phyloP scores from a whole-genome alignment of 2,797 vertebrate species.

The Pterois miles region DNA sequence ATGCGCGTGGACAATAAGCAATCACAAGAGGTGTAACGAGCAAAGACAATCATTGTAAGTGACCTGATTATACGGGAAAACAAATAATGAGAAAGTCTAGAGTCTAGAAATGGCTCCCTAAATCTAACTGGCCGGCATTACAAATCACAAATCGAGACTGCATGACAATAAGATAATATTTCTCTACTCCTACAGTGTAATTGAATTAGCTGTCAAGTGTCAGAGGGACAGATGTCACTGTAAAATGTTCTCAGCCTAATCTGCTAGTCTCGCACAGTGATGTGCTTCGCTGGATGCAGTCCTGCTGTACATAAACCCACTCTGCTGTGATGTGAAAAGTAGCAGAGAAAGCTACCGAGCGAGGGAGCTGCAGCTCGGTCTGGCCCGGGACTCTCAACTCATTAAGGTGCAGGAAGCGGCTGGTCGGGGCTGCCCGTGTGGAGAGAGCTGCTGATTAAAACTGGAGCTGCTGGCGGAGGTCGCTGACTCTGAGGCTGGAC shows the following conservation, averaged over 20 bases:
- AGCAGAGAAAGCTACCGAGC: slow-evolving; percentile 1
- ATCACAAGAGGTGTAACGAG: slow-evolving; percentile 43
- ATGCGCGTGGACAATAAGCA: slow-evolving; percentile 52
- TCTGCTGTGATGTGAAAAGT: slow-evolving; percentile 1
- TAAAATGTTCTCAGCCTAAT: slow-evolving; percentile 2
- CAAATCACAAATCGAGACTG: slow-evolving; percentile 17
- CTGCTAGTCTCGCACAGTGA: background rate
- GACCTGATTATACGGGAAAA: slow-evolving; percentile 32
- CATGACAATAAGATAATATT: background rate
- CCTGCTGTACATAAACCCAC: background rate
- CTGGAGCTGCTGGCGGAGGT: slow-evolving; percentile 67
- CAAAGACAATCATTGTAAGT: slow-evolving; percentile 51
- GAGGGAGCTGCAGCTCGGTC: background rate
- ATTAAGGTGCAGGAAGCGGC: slow-evolving; percentile 59
- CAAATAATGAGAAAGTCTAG: too few relatives aligned
- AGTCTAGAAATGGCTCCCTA: background rate
- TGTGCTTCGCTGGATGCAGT: background rate
- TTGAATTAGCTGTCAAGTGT: slow-evolving; percentile 1
- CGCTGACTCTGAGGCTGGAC: slow-evolving; percentile 54
- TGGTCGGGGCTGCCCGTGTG: slow-evolving; percentile 44
- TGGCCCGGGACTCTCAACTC: slow-evolving; percentile 32
- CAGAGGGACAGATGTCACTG: background rate
- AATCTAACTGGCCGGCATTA: background rate
- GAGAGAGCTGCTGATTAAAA: slow-evolving; percentile 78
- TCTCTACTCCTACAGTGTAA: background rate